Evolutionary conservation across 2,113 vertebrate species (phyloP), one percentile per base, ranked within the genome.

Genomic region (Corythornis vintsioides): DNA sequence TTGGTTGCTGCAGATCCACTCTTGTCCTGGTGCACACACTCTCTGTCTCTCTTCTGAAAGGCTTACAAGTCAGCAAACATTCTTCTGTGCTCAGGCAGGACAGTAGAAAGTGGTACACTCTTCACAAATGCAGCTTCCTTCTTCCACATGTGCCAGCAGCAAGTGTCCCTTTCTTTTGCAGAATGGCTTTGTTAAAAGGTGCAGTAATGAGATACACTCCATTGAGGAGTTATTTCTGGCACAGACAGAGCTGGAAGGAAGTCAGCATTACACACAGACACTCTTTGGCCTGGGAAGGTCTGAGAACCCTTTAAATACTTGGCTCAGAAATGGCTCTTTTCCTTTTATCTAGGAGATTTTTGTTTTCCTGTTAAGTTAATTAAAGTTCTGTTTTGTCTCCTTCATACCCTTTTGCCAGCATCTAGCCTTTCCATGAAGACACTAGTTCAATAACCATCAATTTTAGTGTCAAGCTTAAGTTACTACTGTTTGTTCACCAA

Each of bases 361-460:
- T 92, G 75, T 86, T 94, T 97, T 95, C 89, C 94, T 95, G 90
- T 95, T 93, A 75, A 96, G 87, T 73, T 95, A 94, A 93, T 96
- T 93, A 93, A 95, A 90, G 92, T 91, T 88, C 74, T 93, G 73
- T 83, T 95, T 96, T 92, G 92, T 94, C 92, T 96, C 85, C 80
- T 38, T 92, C 52, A 47, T 72, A 84, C 89, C 84, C 72, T 94
- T 94, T 94, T 95, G 89, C 92, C 92, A 96, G 61, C 43, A 77
- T 81, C 71, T 33, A 76, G 74, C 67, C 72, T 77, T 73, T 71
- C 83, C 70, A 56, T 71, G 81, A 80, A 92, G 67, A 80, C 40
- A 74, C 15, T 65, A 69, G 81, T 86, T 92, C 89, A 91, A 57
- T 69, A 91, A 86, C 82, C 79, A 89, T 57, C 60, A 57, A 83